Evolutionary conservation across 2,888 invertebrate genomes (phyloP).

Genomic region (Xanthia icteritia): DNA sequence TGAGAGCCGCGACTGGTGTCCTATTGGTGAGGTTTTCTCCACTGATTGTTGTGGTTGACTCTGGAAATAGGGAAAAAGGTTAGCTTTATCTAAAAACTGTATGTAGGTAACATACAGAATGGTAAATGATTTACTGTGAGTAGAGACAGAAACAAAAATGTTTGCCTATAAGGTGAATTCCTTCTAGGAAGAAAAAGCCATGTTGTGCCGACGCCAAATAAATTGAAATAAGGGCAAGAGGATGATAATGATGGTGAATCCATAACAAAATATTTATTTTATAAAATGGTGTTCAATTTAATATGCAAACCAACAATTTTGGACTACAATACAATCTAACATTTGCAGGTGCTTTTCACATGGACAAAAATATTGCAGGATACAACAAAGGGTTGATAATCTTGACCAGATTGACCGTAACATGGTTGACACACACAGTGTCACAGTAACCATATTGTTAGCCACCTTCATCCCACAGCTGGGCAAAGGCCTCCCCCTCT

Average conservation of each 20-base stretch:
- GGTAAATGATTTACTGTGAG: neutral
- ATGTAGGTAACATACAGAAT: neutral
- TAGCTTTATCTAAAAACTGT: neutral
- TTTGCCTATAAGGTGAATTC: neutral
- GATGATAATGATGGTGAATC: no score
- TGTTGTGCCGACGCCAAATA: no score
- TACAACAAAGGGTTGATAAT: neutral
- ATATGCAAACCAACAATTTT: neutral
- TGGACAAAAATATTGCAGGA: neutral
- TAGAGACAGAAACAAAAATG: neutral
- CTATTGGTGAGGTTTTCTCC: conserved; percentile 87
- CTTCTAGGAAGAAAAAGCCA: no score
- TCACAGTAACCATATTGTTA: neutral
- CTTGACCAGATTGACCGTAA: neutral
- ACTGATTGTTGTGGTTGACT: conserved; percentile 72
- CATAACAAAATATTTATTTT: no score
- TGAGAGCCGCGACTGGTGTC: conserved; percentile 91
- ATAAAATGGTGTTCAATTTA: neutral
- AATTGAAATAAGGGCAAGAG: no score
- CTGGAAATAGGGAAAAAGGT: conserved; percentile 55
- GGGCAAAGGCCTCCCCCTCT: neutral
- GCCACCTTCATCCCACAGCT: neutral
- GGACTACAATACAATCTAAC: neutral
- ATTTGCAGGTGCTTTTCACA: neutral
- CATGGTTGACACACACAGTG: neutral